Evolutionary conservation across 2,113 vertebrate species (phyloP).

Genomic region (Forbesichthys agassizii): DNA sequence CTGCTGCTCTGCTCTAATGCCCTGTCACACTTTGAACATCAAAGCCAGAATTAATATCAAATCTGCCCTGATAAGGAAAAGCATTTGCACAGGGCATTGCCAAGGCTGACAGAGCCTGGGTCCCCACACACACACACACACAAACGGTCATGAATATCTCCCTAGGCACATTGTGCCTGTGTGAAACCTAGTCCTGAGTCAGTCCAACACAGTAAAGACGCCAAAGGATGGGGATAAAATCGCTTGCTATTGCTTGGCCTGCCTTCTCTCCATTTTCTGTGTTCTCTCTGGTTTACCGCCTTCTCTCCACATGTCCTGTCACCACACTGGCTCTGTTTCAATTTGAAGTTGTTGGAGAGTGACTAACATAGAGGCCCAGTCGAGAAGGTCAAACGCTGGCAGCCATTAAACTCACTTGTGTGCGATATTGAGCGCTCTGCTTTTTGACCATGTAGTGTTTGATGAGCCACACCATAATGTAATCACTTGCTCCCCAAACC

Average conservation of each 20-base stretch:
- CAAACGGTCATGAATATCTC: constrained; percentile 3
- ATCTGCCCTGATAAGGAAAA: constrained; percentile 22
- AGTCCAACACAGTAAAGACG: constrained; percentile 5
- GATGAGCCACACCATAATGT: constrained; percentile 59
- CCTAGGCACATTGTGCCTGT: neutral
- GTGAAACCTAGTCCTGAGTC: constrained; percentile 16
- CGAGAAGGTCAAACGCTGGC: constrained; percentile 69
- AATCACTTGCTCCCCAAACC: constrained; percentile 58
- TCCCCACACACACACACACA: too few species aligned
- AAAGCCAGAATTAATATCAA: constrained; percentile 27
- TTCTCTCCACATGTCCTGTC: constrained; percentile 21
- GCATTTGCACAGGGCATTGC: constrained; percentile 8
- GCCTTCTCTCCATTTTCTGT: constrained; percentile 2
- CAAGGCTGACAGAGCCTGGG: constrained; percentile 34
- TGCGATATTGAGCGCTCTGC: constrained; percentile 60
- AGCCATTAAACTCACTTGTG: constrained; percentile 68
- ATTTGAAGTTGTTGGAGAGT: constrained; percentile 65
- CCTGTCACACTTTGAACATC: constrained; percentile 31
- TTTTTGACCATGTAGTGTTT: constrained; percentile 58
- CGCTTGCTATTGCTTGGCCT: constrained; percentile 9
- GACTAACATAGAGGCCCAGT: constrained; percentile 55
- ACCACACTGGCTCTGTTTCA: constrained; percentile 48
- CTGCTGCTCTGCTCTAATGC: constrained; percentile 42
- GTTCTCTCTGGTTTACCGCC: neutral
- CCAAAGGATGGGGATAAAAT: constrained; percentile 7